phyloP scores from a whole-genome alignment of 2,797 vertebrate genomes.

The Ataeniobius toweri region DNA sequence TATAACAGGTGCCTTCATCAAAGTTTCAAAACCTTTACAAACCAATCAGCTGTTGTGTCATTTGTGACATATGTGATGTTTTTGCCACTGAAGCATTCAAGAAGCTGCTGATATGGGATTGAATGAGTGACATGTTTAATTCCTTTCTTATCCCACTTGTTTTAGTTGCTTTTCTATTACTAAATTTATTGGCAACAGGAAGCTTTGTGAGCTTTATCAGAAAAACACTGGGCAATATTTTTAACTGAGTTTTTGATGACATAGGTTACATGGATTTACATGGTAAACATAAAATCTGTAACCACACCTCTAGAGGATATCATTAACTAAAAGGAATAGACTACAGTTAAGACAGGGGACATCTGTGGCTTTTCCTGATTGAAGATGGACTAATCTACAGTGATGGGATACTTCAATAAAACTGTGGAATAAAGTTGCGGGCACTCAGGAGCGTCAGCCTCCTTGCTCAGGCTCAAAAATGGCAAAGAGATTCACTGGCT shows the following conservation, averaged over 20 bases:
- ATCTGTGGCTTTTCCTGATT: conserved; percentile 76
- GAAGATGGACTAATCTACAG: conserved; percentile 83
- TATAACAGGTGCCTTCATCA: not conserved
- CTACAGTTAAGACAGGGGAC: conserved; percentile 63
- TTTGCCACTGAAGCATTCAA: not conserved
- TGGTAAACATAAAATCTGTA: conserved; percentile 83
- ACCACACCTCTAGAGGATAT: conserved; percentile 78
- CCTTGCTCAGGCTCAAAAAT: conserved; percentile 77
- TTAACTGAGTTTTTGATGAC: not conserved
- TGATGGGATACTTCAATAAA: conserved; percentile 86
- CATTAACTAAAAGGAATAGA: conserved; percentile 89
- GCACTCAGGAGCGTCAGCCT: conserved; percentile 83
- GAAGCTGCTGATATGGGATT: not conserved
- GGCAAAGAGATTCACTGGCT: conserved; percentile 65
- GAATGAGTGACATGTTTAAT: not conserved
- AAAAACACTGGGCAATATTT: not conserved
- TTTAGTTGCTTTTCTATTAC: conserved; percentile 12
- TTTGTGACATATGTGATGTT: not conserved
- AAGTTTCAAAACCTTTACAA: conserved; percentile 7
- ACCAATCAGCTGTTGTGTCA: conserved; percentile 10
- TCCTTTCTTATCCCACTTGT: conserved; percentile 8
- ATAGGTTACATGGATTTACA: conserved; percentile 68
- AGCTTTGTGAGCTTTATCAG: not conserved
- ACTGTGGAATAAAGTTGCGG: conserved; percentile 83
- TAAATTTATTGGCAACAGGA: conserved; percentile 22